Base-by-base conservation (phyloP, 2,888 invertebrate species). In the Melolontha melolontha region DNA sequence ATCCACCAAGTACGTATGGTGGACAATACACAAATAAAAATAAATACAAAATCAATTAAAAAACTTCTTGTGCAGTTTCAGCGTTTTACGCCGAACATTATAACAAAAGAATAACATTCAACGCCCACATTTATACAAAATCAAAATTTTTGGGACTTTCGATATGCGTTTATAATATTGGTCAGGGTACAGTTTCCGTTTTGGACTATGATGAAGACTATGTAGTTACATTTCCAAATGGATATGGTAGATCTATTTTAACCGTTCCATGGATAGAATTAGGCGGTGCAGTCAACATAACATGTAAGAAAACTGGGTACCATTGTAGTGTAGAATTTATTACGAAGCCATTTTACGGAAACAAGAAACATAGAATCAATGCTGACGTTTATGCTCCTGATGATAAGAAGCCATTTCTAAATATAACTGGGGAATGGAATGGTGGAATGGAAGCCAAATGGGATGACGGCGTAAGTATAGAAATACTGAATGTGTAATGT, bases 261-360 rank as follows among this genome's bases (percentile, higher is more conserved):
- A 96, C 97, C 42, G 94, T 98, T 64, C 99, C 99, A 1, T 99
- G 99, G 98, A 95, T 99, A 78, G 99, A 99, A 83, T 85, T 99
- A 17, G 98, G 98, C 65, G 99, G 99, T 11, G 91, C 92, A 1
- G 94, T 96, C 0, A 90, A 90, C 65, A 94, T 99, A 71, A 91
- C 90, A 65, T 99, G 98, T 83, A 90, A 91, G 7, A 95, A 98
- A 84, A 97, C 97, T 0, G 98, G 97, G 6, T 98, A 95, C 81
- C 90, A 89, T 79, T 96, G 97, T 12, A 92, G 91, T 79, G 88
- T 99, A 10, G 98, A 99, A 83, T 99, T 99, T 85, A 86, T 96
- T 67, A 98, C 98, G 2, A 99, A 99, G 85, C 98, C 98, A 0
- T 98, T 98, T 84, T 98, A 98, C 83, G 97, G 97, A 14, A 97